Evolutionary conservation across 2,797 vertebrate species (phyloP), one percentile per base, ranked within the genome.

Genomic region (Cottoperca gobio): DNA sequence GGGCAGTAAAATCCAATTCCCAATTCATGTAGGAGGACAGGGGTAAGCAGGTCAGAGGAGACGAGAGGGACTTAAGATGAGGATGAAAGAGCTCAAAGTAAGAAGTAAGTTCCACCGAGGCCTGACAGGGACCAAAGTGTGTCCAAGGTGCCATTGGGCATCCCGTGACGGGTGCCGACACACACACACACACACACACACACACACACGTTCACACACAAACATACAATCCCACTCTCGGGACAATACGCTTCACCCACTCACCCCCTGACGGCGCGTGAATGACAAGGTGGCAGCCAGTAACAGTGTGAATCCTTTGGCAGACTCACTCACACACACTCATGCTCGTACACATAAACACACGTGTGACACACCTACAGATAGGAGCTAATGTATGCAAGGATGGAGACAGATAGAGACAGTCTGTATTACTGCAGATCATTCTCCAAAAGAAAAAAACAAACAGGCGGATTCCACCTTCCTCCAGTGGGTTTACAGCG

Each of bases 401-500:
- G 54, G 39, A 76, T 17, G 65, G 55, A 78, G 42, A 77, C 26
- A 64, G 73, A 82, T 68, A 42, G 26, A 69, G 54, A 61, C 16
- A 66, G 66, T 53, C 45, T 55, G 71, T 53, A 24, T 53, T 55
- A 46, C 55, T 61, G 80, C 53, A 62, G 76, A 70, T 81, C 50
- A 49, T 71, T 82, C 66, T 78, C 58, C 40, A n/a, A n/a, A 55
- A 67, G n/a, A n/a, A 55, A 67, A 78, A 82, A 79, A 87, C n/a
- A 87, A 82, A 67, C 61, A 17, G 70, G 50, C 76, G 0, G 70
- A 80, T 87, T 86, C 70, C 82, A 86, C 78, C 85, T 88, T 88
- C 88, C 86, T 89, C 86, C 79, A 80, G 85, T 69, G 86, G 78
- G 68, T 88, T 86, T 77, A 69, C 48, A 58, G 68, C 35, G 43